Percentiles rank a stretch among this genome's conserved stretches.
phyloP scores from a whole-genome alignment of 1,140 invertebrate species.

The Eumeta japonica region DNA sequence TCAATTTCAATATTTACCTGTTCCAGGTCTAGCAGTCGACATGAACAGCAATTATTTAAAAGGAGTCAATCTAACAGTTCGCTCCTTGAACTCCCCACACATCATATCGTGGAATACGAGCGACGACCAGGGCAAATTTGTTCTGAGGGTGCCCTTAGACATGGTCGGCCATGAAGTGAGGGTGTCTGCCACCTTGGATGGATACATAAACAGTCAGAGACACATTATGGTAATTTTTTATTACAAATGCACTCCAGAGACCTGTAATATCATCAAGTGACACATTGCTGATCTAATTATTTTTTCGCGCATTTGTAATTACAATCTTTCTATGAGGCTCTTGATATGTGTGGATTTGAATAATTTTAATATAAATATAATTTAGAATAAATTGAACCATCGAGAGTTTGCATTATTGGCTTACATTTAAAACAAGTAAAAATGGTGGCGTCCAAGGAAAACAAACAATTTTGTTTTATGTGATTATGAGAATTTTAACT shows the following conservation, averaged over 20 bases:
- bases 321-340: no score
- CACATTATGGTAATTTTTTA: constrained; percentile 28
- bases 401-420: no score
- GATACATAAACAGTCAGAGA: constrained; percentile 25
- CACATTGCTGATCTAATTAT: neutral
- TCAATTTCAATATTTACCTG: no score
- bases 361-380: no score
- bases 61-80: constrained; percentile 16
- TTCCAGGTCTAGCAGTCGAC: constrained; percentile 31
- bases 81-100: constrained; percentile 11
- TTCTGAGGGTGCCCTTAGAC: constrained; percentile 21
- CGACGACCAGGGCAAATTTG: constrained; percentile 25
- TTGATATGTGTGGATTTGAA: no score
- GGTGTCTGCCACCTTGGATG: constrained; percentile 18
- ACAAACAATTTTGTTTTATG: no score
- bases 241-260: no score
- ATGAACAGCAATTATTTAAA: constrained; percentile 23
- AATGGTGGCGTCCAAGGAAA: no score
- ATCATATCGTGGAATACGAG: constrained; percentile 18
- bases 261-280: no score
- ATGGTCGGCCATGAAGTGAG: constrained; percentile 30
- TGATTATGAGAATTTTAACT: no score
- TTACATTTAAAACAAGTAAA: no score
- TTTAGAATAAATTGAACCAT: no score
- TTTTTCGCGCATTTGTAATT: neutral